Conservation (phyloP, 2,797 vertebrate species). For the Artibeus lituratus region DNA sequence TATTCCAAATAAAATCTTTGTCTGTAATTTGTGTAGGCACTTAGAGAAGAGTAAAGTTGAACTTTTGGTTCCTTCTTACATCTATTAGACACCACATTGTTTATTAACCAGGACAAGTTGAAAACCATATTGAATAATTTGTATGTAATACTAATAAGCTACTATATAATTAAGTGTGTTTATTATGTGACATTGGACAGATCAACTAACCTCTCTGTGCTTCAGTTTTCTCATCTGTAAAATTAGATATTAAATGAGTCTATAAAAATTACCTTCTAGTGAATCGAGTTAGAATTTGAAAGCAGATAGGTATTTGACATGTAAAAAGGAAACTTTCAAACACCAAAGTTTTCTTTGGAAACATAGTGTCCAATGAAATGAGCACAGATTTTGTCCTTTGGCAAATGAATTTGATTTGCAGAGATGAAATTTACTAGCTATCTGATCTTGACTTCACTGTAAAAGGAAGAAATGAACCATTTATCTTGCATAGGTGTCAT, state of each 20-base stretch:
- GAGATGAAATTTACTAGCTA: background rate
- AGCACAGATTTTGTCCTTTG: background rate
- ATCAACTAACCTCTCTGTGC: background rate
- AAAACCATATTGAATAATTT: background rate
- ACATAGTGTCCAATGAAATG: background rate
- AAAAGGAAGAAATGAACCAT: background rate
- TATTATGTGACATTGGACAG: background rate
- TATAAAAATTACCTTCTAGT: background rate
- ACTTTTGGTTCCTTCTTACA: background rate
- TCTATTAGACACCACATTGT: background rate
- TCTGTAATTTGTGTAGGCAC: background rate
- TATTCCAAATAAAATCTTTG: background rate
- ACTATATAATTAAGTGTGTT: background rate
- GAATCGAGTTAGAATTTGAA: background rate
- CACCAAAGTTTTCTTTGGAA: background rate
- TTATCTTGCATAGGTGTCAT: background rate
- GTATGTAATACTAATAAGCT: background rate
- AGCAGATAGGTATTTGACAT: background rate
- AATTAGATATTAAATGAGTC: background rate
- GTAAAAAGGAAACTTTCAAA: background rate
- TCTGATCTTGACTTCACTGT: background rate
- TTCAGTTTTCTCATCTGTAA: background rate
- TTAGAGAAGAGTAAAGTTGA: background rate
- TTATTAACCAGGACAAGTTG: background rate
- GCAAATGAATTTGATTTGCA: background rate